Percentiles rank a stretch among this genome's conserved stretches.
These are phyloP conservation scores for Suricata suricatta DNA, from an alignment of 2,113 vertebrate species.

Conservation along the genomic window DNA sequence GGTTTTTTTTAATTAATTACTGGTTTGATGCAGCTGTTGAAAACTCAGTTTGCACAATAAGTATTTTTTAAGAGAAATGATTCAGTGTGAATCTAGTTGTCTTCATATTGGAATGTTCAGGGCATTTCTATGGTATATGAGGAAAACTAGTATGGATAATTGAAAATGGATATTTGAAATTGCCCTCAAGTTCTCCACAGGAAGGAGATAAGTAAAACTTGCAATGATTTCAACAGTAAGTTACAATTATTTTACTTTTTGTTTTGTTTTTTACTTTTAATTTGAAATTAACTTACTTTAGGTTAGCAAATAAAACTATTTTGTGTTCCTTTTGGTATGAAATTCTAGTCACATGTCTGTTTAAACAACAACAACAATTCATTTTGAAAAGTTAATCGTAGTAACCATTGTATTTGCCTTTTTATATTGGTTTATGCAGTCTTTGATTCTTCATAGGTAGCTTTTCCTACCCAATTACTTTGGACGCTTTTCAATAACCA, in stretches of 20 bases:
- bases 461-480: not conserved
- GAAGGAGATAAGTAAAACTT: not conserved
- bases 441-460: not conserved
- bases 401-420: not conserved
- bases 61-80: not conserved
- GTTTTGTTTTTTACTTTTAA: not conserved
- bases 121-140: not conserved
- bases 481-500: not conserved
- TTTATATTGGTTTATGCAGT: not conserved
- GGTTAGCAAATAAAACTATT: not conserved
- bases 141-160: not conserved
- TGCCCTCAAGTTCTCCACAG: not conserved
- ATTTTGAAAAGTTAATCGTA: slow-evolving; percentile 27
- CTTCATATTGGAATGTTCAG: not conserved
- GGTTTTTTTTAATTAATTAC: not conserved
- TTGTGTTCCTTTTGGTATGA: not conserved
- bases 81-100: not conserved
- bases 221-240: not conserved
- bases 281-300: not conserved
- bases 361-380: not conserved
- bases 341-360: not conserved
- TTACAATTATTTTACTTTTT: not conserved
- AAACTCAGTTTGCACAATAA: not conserved
- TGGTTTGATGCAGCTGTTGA: not conserved
- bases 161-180: not conserved